These are phyloP conservation scores for Subacronicta megacephala DNA, from an alignment of 2,888 invertebrate genomes.

Conservation along the genomic window DNA sequence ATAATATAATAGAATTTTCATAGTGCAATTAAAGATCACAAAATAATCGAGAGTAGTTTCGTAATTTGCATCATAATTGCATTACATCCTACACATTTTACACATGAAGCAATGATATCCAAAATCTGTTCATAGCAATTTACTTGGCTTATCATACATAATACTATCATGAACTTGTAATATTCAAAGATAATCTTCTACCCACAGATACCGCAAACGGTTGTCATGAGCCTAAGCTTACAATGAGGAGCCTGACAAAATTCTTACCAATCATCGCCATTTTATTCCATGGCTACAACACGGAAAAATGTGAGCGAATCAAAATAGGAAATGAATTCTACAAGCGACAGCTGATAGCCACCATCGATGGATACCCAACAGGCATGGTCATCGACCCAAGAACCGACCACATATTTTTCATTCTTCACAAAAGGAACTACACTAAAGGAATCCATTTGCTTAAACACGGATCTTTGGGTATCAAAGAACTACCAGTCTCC, in stretches of 20 bases:
- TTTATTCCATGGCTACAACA: slow-evolving; percentile 37
- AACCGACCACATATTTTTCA: slow-evolving; percentile 82
- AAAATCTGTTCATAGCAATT: too few relatives aligned
- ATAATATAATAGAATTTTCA: too few relatives aligned
- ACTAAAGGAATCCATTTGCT: slow-evolving; percentile 82
- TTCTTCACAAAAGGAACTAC: slow-evolving; percentile 82
- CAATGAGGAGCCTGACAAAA: slow-evolving; percentile 50
- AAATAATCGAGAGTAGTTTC: too few relatives aligned
- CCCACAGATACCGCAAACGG: slow-evolving; percentile 45
- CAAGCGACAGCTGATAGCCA: slow-evolving; percentile 80
- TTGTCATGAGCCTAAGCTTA: slow-evolving; percentile 70
- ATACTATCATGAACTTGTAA: too few relatives aligned
- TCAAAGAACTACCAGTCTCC: slow-evolving; percentile 77
- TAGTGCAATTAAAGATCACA: too few relatives aligned
- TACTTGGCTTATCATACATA: too few relatives aligned
- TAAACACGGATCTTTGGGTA: slow-evolving; percentile 79
- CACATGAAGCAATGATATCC: too few relatives aligned
- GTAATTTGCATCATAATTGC: too few relatives aligned
- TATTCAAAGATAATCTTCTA: background rate
- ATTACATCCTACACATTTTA: too few relatives aligned
- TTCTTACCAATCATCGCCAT: slow-evolving; percentile 55
- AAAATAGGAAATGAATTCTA: slow-evolving; percentile 81
- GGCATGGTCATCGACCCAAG: slow-evolving; percentile 78
- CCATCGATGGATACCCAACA: slow-evolving; percentile 82
- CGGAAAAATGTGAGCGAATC: slow-evolving; percentile 79